Percentiles rank a stretch among this genome's conserved stretches.
Conservation (phyloP, 2,888 invertebrate genomes). For the Melanophora roralis region DNA sequence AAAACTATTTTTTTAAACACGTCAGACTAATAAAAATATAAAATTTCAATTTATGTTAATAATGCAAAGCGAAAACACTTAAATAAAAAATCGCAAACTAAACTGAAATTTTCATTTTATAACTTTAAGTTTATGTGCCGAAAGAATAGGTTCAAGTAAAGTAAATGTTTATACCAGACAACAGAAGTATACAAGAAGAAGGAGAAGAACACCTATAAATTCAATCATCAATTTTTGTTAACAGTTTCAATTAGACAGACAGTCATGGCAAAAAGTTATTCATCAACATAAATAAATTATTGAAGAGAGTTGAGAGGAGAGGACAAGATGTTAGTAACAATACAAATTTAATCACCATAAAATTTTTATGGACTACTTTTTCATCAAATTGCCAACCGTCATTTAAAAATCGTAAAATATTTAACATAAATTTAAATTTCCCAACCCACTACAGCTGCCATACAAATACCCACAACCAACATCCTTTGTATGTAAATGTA, state of each 20-base stretch:
- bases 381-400: conserved; percentile 54
- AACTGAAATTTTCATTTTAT: conserved; percentile 9
- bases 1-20: conserved; percentile 46
- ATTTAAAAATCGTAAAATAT: conserved; percentile 62
- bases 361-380: conserved; percentile 54
- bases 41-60: conserved; percentile 41
- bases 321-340: conserved; percentile 31
- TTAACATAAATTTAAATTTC: conserved; percentile 48
- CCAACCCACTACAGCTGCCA: not conserved
- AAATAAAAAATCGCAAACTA: conserved; percentile 1
- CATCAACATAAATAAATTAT: not conserved
- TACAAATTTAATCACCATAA: conserved; percentile 61
- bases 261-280: not conserved
- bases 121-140: not conserved
- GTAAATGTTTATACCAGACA: not conserved
- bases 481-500: not conserved
- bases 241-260: conserved; percentile 48
- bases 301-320: not conserved
- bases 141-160: not conserved
- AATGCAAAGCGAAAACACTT: conserved; percentile 35
- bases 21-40: conserved; percentile 39
- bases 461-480: not conserved
- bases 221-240: conserved; percentile 34
- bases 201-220: not conserved
- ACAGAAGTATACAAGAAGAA: not conserved